A percentile compares a stretch with the other conserved stretches of the same genome.
Evolutionary conservation across 2,888 invertebrate genomes (phyloP).

Genomic region (Allacma fusca): DNA sequence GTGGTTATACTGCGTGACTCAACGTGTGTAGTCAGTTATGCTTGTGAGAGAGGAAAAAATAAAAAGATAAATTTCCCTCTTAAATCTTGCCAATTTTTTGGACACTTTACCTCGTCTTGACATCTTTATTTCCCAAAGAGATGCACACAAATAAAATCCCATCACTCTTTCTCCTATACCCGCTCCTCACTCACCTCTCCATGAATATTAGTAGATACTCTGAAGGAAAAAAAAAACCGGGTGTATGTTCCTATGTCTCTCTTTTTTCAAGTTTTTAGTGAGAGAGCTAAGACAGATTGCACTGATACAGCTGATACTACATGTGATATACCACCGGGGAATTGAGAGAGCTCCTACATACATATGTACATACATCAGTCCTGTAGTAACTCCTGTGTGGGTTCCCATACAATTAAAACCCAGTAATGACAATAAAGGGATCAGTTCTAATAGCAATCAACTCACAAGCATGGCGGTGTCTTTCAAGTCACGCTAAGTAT

Average conservation of each 20-base stretch:
- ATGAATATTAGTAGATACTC: no score
- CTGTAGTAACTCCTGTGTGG: not conserved
- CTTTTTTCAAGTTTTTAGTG: no score
- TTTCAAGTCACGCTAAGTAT: not conserved
- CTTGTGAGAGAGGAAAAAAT: not conserved
- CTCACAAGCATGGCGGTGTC: not conserved
- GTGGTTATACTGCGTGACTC: no score
- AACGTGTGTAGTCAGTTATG: no score
- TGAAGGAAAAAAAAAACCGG: no score
- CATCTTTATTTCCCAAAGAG: constrained; percentile 8
- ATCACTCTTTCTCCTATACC: not conserved
- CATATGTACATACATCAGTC: no score
- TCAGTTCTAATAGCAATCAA: not conserved
- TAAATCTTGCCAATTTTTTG: constrained; percentile 4
- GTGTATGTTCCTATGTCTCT: no score
- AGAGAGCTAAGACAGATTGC: no score
- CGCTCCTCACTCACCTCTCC: not conserved
- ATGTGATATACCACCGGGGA: no score
- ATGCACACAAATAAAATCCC: constrained; percentile 13
- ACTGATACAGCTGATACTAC: no score
- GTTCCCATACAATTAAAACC: constrained; percentile 4
- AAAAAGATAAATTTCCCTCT: constrained; percentile 8
- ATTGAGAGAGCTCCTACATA: no score
- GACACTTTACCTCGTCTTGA: constrained; percentile 2
- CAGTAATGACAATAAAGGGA: not conserved